These are phyloP conservation scores for Notothenia rossii DNA, from an alignment of 2,113 vertebrate genomes.

Conservation along the genomic window DNA sequence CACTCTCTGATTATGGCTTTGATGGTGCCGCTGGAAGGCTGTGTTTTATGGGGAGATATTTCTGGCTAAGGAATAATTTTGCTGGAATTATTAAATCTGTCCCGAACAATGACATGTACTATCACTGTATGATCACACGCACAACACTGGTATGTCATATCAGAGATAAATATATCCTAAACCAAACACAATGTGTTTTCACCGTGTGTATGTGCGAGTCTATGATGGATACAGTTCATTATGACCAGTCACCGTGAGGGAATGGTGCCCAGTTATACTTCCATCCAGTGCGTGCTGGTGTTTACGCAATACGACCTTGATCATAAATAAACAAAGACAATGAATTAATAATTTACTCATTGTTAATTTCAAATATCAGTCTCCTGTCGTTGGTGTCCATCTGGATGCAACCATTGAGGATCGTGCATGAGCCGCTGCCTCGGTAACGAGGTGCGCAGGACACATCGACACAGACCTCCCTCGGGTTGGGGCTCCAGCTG, in stretches of 20 bases:
- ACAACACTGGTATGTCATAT: slow-evolving; percentile 32
- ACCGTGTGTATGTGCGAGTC: neutral
- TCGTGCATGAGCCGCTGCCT: slow-evolving; percentile 34
- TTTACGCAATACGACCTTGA: slow-evolving; percentile 29
- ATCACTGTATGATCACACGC: slow-evolving; percentile 38
- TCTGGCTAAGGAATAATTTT: slow-evolving; percentile 58
- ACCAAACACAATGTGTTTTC: slow-evolving; percentile 26
- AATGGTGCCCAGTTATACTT: neutral
- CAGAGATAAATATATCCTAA: slow-evolving; percentile 31
- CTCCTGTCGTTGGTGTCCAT: slow-evolving; percentile 59
- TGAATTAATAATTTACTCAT: slow-evolving; percentile 30
- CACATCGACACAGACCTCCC: slow-evolving; percentile 63
- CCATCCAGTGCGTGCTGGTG: neutral
- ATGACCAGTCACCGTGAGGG: neutral
- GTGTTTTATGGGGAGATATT: slow-evolving; percentile 65
- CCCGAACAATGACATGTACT: slow-evolving; percentile 45
- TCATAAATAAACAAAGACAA: slow-evolving; percentile 31
- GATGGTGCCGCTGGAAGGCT: slow-evolving; percentile 61
- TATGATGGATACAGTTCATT: slow-evolving; percentile 28
- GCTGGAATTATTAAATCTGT: slow-evolving; percentile 68
- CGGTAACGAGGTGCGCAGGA: slow-evolving; percentile 55
- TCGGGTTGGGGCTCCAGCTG: slow-evolving; percentile 71
- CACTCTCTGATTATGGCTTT: slow-evolving; percentile 68
- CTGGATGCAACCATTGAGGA: slow-evolving; percentile 53
- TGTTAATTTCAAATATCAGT: slow-evolving; percentile 40